Evolutionary conservation across 2,797 vertebrate genomes (phyloP).

Genomic region (Anabas testudineus): DNA sequence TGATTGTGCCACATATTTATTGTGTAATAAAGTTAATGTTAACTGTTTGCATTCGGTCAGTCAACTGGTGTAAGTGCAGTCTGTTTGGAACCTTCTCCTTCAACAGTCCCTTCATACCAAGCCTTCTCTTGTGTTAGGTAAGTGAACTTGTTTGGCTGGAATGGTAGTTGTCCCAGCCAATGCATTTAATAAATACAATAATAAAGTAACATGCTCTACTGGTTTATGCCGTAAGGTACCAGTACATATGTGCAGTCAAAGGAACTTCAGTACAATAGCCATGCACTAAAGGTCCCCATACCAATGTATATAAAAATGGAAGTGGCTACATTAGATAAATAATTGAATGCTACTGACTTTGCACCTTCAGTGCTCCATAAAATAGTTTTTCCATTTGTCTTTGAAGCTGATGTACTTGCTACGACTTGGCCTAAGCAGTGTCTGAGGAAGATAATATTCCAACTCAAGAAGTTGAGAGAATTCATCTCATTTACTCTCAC

Average conservation of each 20-base stretch:
- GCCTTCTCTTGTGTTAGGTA: neutral
- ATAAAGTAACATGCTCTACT: neutral
- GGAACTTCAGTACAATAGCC: neutral
- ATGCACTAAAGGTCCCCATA: conserved; percentile 11
- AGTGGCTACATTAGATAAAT: conserved; percentile 40
- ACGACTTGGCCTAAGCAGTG: too few relatives aligned
- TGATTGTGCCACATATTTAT: conserved; percentile 6
- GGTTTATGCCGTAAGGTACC: neutral
- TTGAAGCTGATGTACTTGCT: neutral
- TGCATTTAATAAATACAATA: conserved; percentile 7
- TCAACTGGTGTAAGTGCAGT: neutral
- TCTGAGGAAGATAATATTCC: neutral
- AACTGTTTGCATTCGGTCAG: neutral
- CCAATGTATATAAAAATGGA: conserved; percentile 30
- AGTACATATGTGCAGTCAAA: neutral
- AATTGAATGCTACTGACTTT: conserved; percentile 17
- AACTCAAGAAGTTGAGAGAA: neutral
- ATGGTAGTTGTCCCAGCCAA: conserved; percentile 3
- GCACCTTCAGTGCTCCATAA: too few relatives aligned
- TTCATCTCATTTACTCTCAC: neutral
- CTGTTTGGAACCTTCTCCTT: neutral
- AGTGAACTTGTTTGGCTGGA: neutral
- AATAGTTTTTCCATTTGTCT: neutral
- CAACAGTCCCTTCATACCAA: conserved; percentile 1
- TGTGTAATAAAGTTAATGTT: conserved; percentile 7